Percentiles rank a stretch among this genome's conserved stretches.
These are phyloP conservation scores for Oryzias melastigma DNA, from an alignment of 2,113 vertebrate genomes.

Conservation along the genomic window DNA sequence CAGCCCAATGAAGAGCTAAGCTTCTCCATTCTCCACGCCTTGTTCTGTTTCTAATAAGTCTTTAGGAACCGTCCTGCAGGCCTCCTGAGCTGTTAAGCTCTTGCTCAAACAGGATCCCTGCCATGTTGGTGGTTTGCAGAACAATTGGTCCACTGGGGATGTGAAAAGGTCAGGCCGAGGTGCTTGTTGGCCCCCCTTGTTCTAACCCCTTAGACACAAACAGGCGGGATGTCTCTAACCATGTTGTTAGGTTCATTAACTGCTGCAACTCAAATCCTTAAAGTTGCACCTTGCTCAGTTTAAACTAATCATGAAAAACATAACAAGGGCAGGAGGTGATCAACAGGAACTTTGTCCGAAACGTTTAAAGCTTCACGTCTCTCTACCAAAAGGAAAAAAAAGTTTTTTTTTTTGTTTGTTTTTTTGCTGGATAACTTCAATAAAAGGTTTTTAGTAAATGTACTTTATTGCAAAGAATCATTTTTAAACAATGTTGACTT, in stretches of 20 bases:
- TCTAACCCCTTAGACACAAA: conserved; percentile 80
- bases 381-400: too few relatives aligned
- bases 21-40: conserved; percentile 40
- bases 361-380: too few relatives aligned
- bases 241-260: conserved; percentile 54
- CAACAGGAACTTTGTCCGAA: too few relatives aligned
- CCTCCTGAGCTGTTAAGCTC: conserved; percentile 67
- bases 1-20: conserved; percentile 42
- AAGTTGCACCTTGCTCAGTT: too few relatives aligned
- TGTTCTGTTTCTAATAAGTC: conserved; percentile 66
- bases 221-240: conserved; percentile 77
- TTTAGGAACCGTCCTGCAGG: conserved; percentile 54
- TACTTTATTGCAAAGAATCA: too few relatives aligned
- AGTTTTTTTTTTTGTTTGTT: too few relatives aligned
- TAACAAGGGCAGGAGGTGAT: too few relatives aligned
- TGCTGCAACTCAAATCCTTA: too few relatives aligned
- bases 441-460: too few relatives aligned
- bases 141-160: conserved; percentile 84
- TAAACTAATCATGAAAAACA: too few relatives aligned
- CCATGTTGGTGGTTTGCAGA: conserved; percentile 85
- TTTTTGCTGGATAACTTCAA: too few relatives aligned
- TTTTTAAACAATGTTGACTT: too few relatives aligned
- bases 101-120: conserved; percentile 80
- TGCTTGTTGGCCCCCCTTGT: conserved; percentile 72
- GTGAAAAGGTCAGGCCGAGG: conserved; percentile 80